Base-by-base conservation (phyloP, 2,888 invertebrate genomes). In the Ryuthela nishihirai region DNA sequence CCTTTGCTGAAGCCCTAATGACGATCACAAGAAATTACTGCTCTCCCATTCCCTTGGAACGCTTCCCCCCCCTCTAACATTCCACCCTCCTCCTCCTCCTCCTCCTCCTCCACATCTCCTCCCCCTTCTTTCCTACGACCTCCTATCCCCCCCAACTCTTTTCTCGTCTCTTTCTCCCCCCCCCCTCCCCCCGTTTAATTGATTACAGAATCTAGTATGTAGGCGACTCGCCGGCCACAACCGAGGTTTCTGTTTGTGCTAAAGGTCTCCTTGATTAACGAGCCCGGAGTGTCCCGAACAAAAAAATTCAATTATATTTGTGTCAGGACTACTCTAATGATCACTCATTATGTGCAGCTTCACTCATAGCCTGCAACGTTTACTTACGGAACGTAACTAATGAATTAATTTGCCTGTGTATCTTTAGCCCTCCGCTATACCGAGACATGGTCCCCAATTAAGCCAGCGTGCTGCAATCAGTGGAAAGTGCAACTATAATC, bases 351-450 rank as follows among this genome's bases (percentile, higher is more conserved):
- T 42, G 47, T 36, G 47, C 36, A 47, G 47, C 53, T 41, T 39
- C 53, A 46, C 46, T 54, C 53, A 46, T 42, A 47, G 54, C 41
- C 54, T 32, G 21, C 40, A 54, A 23, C 47, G 54, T 54, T 54
- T 47, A 47, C 54, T 47, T 54, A 42, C 35, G 47, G 47, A 25
- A 25, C 23, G 54, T 47, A 46, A 41, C 54, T 54, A 54, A 54
- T 54, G 54, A 54, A 54, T 54, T 54, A 54, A 54, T 54, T 54
- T 54, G 54, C 47, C 34, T 54, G 54, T 54, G 54, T 54, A 54
- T 54, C 54, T 54, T 54, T 54, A 47, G 47, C 47, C 46, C 46
- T n/a, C n/a, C n/a, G n/a, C n/a, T n/a, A n/a, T n/a, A n/a, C n/a
- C n/a, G n/a, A n/a, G n/a, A n/a, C n/a, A 46, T 40, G 39, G 41